These are phyloP conservation scores for Latheticus oryzae DNA, from an alignment of 2,888 invertebrate genomes.

Conservation along the genomic window DNA sequence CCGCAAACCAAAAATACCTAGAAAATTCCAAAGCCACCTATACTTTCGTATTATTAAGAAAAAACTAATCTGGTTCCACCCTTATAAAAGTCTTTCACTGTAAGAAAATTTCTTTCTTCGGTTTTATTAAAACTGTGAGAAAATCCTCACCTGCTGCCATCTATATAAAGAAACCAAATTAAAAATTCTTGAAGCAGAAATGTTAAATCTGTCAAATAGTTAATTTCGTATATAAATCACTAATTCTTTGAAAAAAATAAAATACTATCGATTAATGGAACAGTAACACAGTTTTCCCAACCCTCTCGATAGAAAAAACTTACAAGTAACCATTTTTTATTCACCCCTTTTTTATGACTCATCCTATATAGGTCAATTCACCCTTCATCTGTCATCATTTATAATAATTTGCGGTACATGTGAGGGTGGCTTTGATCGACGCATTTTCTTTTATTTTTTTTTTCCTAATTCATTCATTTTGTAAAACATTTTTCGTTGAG, in stretches of 20 bases:
- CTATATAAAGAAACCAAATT: conserved; percentile 50
- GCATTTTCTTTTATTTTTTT: too few species aligned
- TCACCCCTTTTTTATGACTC: conserved; percentile 37
- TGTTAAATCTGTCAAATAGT: conserved; percentile 22
- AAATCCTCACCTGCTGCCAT: conserved; percentile 38
- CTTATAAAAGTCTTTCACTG: conserved; percentile 10
- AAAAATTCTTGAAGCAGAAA: conserved; percentile 51
- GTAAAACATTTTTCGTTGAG: conserved; percentile 31
- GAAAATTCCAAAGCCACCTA: not conserved
- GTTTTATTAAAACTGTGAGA: conserved; percentile 40
- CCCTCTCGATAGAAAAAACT: conserved; percentile 14
- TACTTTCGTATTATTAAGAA: not conserved
- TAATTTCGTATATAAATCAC: conserved; percentile 38
- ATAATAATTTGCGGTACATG: conserved; percentile 38
- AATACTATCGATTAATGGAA: conserved; percentile 27
- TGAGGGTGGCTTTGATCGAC: conserved; percentile 12
- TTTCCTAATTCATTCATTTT: conserved; percentile 27
- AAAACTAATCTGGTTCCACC: conserved; percentile 4
- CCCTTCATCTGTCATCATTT: conserved; percentile 54
- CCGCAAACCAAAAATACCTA: conserved; percentile 8
- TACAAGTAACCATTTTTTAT: too few species aligned
- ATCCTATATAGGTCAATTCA: conserved; percentile 55
- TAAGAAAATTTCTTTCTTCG: conserved; percentile 33
- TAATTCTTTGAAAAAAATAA: conserved; percentile 11
- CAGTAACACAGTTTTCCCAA: conserved; percentile 37